These are phyloP conservation scores for Mythimna vitellina DNA, from an alignment of 2,888 invertebrate genomes.

Conservation along the genomic window DNA sequence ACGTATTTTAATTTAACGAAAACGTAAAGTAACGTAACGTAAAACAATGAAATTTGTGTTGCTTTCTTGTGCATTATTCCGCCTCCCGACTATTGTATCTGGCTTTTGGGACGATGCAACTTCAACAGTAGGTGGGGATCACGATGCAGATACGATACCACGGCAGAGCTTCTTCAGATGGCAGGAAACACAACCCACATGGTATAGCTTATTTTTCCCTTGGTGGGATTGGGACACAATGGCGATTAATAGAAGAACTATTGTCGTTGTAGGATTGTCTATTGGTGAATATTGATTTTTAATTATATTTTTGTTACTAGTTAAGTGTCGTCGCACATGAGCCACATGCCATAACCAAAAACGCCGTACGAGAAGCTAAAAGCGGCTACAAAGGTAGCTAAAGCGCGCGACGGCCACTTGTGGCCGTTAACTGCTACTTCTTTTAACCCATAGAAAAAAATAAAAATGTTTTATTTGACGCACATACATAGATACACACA, in stretches of 20 bases:
- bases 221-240: slow-evolving; percentile 48
- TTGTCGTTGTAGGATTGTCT: slow-evolving; percentile 62
- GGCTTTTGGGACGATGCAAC: slow-evolving; percentile 40
- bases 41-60: slow-evolving; percentile 33
- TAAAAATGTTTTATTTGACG: too few relatives aligned
- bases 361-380: too few relatives aligned
- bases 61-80: background rate
- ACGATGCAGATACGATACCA: background rate
- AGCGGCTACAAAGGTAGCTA: too few relatives aligned
- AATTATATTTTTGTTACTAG: background rate
- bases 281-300: slow-evolving; percentile 57
- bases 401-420: too few relatives aligned
- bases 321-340: too few relatives aligned
- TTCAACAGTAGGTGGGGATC: rapidly evolving
- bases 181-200: slow-evolving; percentile 45
- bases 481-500: too few relatives aligned
- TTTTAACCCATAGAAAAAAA: too few relatives aligned
- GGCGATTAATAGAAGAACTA: slow-evolving; percentile 35
- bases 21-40: too few relatives aligned
- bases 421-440: too few relatives aligned
- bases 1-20: too few relatives aligned
- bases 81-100: background rate
- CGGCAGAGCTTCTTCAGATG: slow-evolving; percentile 61
- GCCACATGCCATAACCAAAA: too few relatives aligned
- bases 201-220: background rate